These are phyloP conservation scores for Pogona vitticeps DNA, from an alignment of 2,113 vertebrate species.

Conservation along the genomic window DNA sequence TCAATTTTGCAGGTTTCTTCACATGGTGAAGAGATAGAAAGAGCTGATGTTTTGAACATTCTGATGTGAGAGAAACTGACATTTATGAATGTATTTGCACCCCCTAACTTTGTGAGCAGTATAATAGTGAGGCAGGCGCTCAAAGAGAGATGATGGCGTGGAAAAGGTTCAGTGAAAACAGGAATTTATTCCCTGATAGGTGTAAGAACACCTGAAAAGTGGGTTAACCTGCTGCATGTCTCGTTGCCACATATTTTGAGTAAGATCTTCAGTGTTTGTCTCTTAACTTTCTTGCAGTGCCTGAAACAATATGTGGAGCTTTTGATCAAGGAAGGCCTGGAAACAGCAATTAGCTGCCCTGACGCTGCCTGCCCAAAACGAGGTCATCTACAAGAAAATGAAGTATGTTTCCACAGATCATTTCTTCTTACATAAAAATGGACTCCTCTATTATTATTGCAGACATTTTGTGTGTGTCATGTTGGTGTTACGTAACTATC, in stretches of 20 bases:
- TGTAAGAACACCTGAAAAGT: too few relatives aligned
- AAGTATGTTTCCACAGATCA: slow-evolving; percentile 75
- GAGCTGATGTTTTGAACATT: too few relatives aligned
- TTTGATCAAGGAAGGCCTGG: slow-evolving; percentile 96
- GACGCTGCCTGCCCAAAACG: slow-evolving; percentile 95
- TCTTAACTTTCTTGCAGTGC: slow-evolving; percentile 82
- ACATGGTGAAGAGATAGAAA: too few relatives aligned
- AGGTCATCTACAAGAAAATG: slow-evolving; percentile 94
- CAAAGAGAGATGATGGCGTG: neutral
- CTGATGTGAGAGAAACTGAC: too few relatives aligned
- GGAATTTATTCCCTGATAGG: neutral
- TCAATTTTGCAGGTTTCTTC: too few relatives aligned
- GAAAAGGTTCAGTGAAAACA: neutral
- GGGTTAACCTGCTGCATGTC: neutral
- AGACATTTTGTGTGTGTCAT: neutral
- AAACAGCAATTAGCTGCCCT: slow-evolving; percentile 96
- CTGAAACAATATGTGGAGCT: slow-evolving; percentile 99
- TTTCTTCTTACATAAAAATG: neutral
- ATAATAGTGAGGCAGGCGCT: neutral
- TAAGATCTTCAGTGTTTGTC: neutral
- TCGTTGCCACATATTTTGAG: neutral
- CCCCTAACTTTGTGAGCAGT: neutral
- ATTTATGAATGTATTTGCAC: too few relatives aligned
- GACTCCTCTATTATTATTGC: neutral
- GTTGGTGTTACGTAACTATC: neutral